These are phyloP conservation scores for Crocuta crocuta DNA, from an alignment of 2,113 vertebrate species.

Conservation along the genomic window DNA sequence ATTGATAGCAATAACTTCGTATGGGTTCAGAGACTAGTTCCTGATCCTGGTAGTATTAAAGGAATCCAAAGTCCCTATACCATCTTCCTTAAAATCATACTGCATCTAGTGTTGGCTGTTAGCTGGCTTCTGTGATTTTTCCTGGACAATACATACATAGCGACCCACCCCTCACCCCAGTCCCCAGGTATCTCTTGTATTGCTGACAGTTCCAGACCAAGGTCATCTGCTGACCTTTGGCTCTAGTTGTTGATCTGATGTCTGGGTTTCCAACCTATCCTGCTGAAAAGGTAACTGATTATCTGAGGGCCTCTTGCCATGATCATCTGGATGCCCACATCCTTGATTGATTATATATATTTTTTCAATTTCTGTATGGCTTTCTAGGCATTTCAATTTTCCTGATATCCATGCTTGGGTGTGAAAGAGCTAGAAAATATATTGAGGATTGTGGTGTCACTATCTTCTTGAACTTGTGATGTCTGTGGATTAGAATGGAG, in stretches of 20 bases:
- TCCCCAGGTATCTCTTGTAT: not conserved
- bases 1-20: not conserved
- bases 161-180: no score
- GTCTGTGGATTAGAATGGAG: not conserved
- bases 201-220: not conserved
- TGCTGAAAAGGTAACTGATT: not conserved
- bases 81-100: not conserved
- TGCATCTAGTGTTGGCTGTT: not conserved
- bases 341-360: not conserved
- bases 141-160: not conserved
- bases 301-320: not conserved
- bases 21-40: not conserved
- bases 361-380: not conserved
- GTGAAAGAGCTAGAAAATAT: not conserved
- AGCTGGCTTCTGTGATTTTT: not conserved
- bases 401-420: not conserved
- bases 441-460: not conserved
- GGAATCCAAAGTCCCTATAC: not conserved
- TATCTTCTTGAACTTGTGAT: not conserved
- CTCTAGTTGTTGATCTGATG: not conserved
- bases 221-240: not conserved
- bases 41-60: not conserved
- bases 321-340: not conserved
- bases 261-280: not conserved
- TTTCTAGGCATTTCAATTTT: not conserved